Base-by-base conservation (phyloP, 2,888 invertebrate species). In the Mactromeris polynyma region DNA sequence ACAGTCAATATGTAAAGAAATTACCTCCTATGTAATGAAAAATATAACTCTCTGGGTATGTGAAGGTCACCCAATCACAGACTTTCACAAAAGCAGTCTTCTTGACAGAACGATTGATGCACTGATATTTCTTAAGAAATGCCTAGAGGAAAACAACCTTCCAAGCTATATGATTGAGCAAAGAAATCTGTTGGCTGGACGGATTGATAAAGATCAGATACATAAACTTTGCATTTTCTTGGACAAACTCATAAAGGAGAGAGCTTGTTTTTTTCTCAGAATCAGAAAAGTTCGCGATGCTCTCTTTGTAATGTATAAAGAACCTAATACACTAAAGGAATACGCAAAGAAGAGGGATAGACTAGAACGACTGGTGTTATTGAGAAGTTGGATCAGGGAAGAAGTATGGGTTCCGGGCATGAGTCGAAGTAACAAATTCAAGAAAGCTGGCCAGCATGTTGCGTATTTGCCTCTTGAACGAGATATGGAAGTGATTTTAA, bases 131-230 rank as follows among this genome's bases (percentile, higher is more conserved):
- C 73, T 73, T 19, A 33, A 64, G 36, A 64, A 38, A 69, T 83
- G 69, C 26, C 6, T 83, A 4, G 64, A 26, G 1, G 40, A 6
- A 21, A 69, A 40, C 26, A 36, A 31, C 40, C 69, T 83, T 7
- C 83, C 83, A 42, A 83, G 69, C 40, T 83, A 83, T 42, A 83
- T 83, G 83, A 69, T 83, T 26, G 26, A 64, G 31, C 36, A 83
- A 26, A 64, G 83, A 42, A 83, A 83, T 64, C 42, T 83, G 31
- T 40, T 83, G n/a, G 83, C 73, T 17, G 69, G 83, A n/a, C 19
- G 69, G 26, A 40, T 83, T 26, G 31, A 36, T 9, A 42, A n/a
- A 1, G 21, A 42, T 19, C 83, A 69, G 11, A 69, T 17, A n/a
- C 1, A 42, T 42, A 21, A 26, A 80, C 51, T 42, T 26, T 4